Conservation (phyloP, 2,888 invertebrate species). For the Sesia apiformis region DNA sequence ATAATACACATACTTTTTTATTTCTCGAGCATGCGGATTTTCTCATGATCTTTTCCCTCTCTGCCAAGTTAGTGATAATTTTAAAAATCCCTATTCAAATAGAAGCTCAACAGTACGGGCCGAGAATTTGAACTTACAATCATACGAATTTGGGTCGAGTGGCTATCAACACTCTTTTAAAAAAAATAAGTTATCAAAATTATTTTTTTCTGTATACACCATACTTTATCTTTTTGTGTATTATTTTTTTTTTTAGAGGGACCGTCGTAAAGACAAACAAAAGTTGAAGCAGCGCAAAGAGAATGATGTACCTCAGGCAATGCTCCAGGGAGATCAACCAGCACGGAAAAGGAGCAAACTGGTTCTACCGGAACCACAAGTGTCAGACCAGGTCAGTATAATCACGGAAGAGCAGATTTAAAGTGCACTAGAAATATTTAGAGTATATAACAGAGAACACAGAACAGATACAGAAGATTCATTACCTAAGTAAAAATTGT, state of each 20-base stretch:
- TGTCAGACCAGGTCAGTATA: conserved; percentile 83
- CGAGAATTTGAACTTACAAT: too few species aligned
- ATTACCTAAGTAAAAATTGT: too few species aligned
- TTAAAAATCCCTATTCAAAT: too few species aligned
- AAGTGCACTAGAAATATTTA: too few species aligned
- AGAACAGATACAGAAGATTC: too few species aligned
- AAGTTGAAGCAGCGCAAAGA: conserved; percentile 97
- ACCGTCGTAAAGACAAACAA: conserved; percentile 95
- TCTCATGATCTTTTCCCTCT: too few species aligned
- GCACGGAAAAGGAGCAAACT: conserved; percentile 95
- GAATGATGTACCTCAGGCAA: conserved; percentile 93
- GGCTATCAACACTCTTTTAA: not conserved
- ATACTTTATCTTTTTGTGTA: not conserved
- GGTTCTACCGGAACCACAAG: conserved; percentile 96
- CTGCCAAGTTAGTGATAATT: too few species aligned
- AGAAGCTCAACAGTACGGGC: too few species aligned
- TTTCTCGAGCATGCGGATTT: too few species aligned
- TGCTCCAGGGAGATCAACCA: conserved; percentile 91
- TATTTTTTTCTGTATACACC: not conserved
- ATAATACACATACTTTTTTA: too few species aligned
- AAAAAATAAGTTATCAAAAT: not conserved
- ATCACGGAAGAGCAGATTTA: not conserved
- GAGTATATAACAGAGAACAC: too few species aligned
- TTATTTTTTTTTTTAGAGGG: conserved; percentile 70
- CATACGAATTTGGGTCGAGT: too few species aligned